Evolutionary conservation across 1,140 invertebrate species (phyloP), one percentile per base, ranked within the genome.

Genomic region (Fopius arisanus): DNA sequence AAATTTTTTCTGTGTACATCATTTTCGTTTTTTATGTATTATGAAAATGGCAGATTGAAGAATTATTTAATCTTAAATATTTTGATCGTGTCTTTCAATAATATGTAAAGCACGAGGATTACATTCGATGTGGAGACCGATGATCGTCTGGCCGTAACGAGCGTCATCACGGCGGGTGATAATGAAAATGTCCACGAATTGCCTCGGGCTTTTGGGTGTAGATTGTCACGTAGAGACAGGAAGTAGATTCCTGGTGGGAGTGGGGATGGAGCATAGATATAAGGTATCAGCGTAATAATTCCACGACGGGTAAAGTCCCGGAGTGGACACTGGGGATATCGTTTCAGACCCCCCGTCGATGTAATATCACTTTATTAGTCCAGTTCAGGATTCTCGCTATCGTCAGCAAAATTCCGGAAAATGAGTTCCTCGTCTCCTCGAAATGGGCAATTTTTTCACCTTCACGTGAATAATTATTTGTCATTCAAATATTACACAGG

Each of bases 291-390:
- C 40, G 40, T 51, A 66, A 67, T 75, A 75, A 75, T 75, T 75
- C 62, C 31, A 48, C 54, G 67, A 48, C 26, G 66, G 16, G 1
- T 48, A 37, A 70, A 48, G 37, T 70, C 66, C 51, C 33, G 23
- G 37, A 70, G 74, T 68, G 70, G 70, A 73, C 74, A 67, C 51
- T 70, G 26, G 69, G 76, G 73, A 72, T 74, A 62, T 74, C 31
- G 16, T 41, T 54, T 21, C 29, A 54, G 70, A 75, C 70, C 70
- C 59, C 76, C 73, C 70, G 76, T 67, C n/a, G 76, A 66, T 72
- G 54, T 72, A 77, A 77, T 77, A 77, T 77, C 59, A 67, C 73
- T 72, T 77, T 77, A 77, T 77, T 77, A 74, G 67, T 70, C 70
- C 70, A 77, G 69, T 77, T 75, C 67, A 54, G 73, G n/a, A 51